phyloP scores from a whole-genome alignment of 2,113 vertebrate species.

The Austrofundulus limnaeus region DNA sequence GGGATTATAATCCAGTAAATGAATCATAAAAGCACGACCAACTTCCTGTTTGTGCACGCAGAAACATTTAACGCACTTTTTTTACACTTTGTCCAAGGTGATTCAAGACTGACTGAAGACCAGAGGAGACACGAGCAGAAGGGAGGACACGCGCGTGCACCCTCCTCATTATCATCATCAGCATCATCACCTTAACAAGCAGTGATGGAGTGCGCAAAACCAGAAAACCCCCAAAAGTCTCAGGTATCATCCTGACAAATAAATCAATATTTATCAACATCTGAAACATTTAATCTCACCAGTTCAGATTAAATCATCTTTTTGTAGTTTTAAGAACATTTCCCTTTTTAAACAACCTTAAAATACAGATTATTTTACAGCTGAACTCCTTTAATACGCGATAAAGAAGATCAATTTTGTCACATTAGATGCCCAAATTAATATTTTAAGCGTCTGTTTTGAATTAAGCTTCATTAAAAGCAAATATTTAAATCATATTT shows the following conservation, averaged over 20 bases:
- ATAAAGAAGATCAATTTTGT: too few relatives aligned
- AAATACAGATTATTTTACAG: too few relatives aligned
- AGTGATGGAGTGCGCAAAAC: slow-evolving; percentile 22
- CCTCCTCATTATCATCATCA: slow-evolving; percentile 23
- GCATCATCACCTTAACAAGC: slow-evolving; percentile 28
- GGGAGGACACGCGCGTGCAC: slow-evolving; percentile 39
- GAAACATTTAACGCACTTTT: slow-evolving; percentile 15
- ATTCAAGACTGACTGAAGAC: slow-evolving; percentile 28
- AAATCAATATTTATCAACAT: not conserved
- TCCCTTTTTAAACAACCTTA: too few relatives aligned
- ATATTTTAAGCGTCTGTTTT: too few relatives aligned
- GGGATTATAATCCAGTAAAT: too few relatives aligned
- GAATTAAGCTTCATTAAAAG: too few relatives aligned
- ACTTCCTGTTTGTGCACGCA: too few relatives aligned
- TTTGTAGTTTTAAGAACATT: too few relatives aligned
- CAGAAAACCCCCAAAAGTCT: not conserved
- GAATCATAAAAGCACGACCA: too few relatives aligned
- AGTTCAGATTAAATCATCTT: slow-evolving; percentile 50
- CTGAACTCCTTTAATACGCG: too few relatives aligned
- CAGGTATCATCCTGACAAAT: not conserved
- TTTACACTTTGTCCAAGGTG: slow-evolving; percentile 41
- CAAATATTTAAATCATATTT: too few relatives aligned
- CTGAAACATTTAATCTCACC: slow-evolving; percentile 9
- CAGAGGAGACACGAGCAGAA: slow-evolving; percentile 6
- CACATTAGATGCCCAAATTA: too few relatives aligned